These are phyloP conservation scores for Argentina silus DNA, from an alignment of 2,797 vertebrate genomes.

Conservation along the genomic window DNA sequence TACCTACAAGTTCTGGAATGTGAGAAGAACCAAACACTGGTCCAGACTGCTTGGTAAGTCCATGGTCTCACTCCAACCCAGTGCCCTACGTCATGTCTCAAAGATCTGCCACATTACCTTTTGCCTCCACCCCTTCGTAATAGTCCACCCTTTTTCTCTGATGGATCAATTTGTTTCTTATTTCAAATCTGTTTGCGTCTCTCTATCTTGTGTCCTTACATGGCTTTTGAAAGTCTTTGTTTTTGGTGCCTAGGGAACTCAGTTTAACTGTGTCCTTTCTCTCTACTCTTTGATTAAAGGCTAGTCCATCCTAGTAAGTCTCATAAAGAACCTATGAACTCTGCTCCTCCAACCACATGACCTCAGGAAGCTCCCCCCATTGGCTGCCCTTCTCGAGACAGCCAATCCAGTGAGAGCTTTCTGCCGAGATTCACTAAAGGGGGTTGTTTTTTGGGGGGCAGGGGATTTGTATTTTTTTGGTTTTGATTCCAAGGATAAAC, in stretches of 20 bases:
- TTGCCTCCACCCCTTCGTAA: conserved; percentile 63
- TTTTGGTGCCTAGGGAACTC: conserved; percentile 84
- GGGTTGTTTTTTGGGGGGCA: conserved; percentile 94
- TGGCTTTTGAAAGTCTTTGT: conserved; percentile 72
- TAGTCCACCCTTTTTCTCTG: conserved; percentile 55
- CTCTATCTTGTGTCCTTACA: conserved; percentile 68
- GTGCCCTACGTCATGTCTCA: conserved; percentile 63
- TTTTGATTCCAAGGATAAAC: conserved; percentile 89
- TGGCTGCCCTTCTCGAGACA: conserved; percentile 97
- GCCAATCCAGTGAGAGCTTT: conserved; percentile 98
- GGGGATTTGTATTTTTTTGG: conserved; percentile 98
- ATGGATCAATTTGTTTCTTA: conserved; percentile 64
- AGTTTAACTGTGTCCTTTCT: conserved; percentile 99
- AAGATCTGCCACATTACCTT: conserved; percentile 58
- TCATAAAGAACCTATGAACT: conserved; percentile 99
- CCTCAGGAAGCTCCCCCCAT: conserved; percentile 97
- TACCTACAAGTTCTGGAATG: conserved; percentile 99
- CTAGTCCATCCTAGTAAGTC: conserved; percentile 99
- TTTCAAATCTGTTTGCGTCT: conserved; percentile 58
- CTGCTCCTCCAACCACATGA: conserved; percentile 99
- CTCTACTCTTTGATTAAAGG: conserved; percentile 99
- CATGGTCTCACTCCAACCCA: conserved; percentile 24
- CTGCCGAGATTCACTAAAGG: conserved; percentile 98
- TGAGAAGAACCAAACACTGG: conserved; percentile 97
- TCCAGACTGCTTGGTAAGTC: conserved; percentile 99